Conservation (phyloP, 1,140 invertebrate species). For the Drosophila sp. region DNA sequence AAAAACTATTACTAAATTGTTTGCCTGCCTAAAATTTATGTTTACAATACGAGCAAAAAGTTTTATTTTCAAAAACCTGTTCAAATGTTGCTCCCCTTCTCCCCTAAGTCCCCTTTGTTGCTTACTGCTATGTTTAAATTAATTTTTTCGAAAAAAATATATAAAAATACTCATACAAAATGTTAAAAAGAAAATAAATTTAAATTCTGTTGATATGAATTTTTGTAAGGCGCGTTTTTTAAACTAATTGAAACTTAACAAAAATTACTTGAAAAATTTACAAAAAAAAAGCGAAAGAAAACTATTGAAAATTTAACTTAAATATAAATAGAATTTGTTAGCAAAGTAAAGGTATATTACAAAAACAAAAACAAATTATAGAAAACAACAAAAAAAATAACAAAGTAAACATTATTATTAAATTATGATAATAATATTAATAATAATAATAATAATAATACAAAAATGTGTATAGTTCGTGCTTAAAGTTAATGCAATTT, state of each 20-base stretch:
- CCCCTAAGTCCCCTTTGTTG: conserved; percentile 59
- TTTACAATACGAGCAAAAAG: conserved; percentile 47
- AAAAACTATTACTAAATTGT: conserved; percentile 39
- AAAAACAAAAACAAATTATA: conserved; percentile 39
- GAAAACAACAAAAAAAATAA: conserved; percentile 47
- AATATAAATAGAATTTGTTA: conserved; percentile 83
- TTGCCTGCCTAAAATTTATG: conserved; percentile 76
- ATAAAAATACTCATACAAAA: conserved; percentile 60
- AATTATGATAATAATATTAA: conserved; percentile 14
- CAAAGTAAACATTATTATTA: neutral
- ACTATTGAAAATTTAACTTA: conserved; percentile 77
- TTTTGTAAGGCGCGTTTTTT: conserved; percentile 70
- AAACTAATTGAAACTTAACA: conserved; percentile 68
- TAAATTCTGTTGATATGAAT: conserved; percentile 81
- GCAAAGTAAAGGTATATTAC: conserved; percentile 70
- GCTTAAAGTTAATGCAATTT: conserved; percentile 80
- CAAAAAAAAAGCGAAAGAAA: conserved; percentile 39
- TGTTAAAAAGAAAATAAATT: conserved; percentile 48
- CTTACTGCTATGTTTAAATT: conserved; percentile 79
- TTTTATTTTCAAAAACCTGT: conserved; percentile 33
- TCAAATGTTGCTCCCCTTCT: conserved; percentile 25
- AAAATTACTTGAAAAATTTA: conserved; percentile 38
- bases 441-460: conserved; percentile 17
- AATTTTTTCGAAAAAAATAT: conserved; percentile 52
- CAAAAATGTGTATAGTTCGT: conserved; percentile 77